Evolutionary conservation across 2,113 vertebrate species (phyloP).

Genomic region (Canis aureus): DNA sequence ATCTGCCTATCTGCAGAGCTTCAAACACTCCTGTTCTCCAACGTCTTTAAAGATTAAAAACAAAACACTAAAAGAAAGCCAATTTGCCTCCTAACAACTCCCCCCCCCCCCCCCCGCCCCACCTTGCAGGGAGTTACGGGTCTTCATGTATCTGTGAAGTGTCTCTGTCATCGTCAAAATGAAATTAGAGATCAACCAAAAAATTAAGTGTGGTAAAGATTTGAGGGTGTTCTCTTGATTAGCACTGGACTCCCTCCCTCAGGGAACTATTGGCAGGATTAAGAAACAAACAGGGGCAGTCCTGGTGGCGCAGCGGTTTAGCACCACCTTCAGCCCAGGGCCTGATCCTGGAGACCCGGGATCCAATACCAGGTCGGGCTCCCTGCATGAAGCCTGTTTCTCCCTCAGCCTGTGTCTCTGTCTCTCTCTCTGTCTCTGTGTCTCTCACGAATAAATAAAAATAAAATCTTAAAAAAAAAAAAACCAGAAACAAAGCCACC

Average conservation of each 20-base stretch:
- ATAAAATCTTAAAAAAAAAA: no score
- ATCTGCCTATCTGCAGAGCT: not conserved
- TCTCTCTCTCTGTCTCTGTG: no score
- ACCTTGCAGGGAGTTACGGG: not conserved
- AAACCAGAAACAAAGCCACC: not conserved
- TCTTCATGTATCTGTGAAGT: not conserved
- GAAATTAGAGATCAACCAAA: slow-evolving; percentile 26
- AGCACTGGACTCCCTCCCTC: not conserved
- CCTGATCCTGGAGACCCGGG: no score
- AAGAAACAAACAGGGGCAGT: not conserved
- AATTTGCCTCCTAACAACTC: not conserved
- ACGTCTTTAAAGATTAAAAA: not conserved
- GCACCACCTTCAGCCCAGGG: no score
- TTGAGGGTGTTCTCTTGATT: not conserved
- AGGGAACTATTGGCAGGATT: not conserved
- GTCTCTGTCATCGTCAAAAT: not conserved
- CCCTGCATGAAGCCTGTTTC: no score
- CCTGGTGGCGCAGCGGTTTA: no score
- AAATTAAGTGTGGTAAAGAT: not conserved
- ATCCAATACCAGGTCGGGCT: no score
- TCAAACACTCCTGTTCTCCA: not conserved
- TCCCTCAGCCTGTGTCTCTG: no score
- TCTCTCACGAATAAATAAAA: no score
- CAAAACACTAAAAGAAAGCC: not conserved
- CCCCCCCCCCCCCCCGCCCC: not conserved